Base-by-base conservation (phyloP, 2,888 invertebrate species). In the Synergus itoensis region DNA sequence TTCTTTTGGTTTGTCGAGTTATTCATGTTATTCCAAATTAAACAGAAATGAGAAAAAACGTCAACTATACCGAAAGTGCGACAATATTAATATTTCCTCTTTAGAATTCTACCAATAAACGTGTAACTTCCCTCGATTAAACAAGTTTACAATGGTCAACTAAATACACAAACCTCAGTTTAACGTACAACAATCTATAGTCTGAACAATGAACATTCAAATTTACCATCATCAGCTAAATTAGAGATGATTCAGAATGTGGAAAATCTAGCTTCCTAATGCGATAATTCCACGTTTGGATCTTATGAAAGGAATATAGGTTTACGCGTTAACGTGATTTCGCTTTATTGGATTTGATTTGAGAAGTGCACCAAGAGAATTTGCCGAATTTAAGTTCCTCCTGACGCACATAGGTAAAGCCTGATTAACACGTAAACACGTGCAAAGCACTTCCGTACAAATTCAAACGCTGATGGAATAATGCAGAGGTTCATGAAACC, bases 361-460 rank as follows among this genome's bases (percentile, higher is more conserved):
- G 73, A 53, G 36, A n/a, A 73, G 53, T 41, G 8, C 41, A 41
- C n/a, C n/a, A 41, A n/a, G 48, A 53, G 36, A 73, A 73, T 73
- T 53, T 53, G 36, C 36, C 53, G 40, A 43, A 40, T 53, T 73
- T 73, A 53, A 53, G 36, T 48, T 73, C 11, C 28, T 28, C 4
- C 7, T 40, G n/a, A 73, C 16, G 43, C 45, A 45, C 18, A 48
- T 21, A 73, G 14, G 8, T 28, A 45, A 69, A 21, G 43, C 45
- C 9, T 53, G 53, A 48, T 73, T 53, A 53, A 73, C 36, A 73
- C 28, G 73, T 73, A 73, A 73, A 73, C 73, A 73, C 53, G 73
- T 53, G 73, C 69, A 48, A 69, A 67, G 16, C 67, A 69, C 28
- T 43, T 60, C 60, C 45, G 45, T 45, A 43, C 45, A 69, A 73